Evolutionary conservation across 2,113 vertebrate genomes (phyloP), one percentile per base, ranked within the genome.

Genomic region (Passer domesticus): DNA sequence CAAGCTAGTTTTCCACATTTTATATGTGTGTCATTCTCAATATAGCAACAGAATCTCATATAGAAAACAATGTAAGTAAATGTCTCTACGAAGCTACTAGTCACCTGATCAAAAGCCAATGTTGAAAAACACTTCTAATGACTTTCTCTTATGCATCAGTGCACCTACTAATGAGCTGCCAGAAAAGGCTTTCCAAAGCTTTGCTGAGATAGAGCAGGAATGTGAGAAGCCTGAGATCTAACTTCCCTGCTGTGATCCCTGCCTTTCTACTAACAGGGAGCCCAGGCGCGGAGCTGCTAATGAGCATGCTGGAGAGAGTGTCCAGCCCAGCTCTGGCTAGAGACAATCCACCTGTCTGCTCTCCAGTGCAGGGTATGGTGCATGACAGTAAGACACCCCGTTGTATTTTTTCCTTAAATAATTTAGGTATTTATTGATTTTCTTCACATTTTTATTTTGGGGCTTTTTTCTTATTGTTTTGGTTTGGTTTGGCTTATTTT

Each of bases 111-210:
- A 99, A 99, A 99, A 99, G 98, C 96, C 97, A 98, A 96, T 98
- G 98, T 98, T 98, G 98, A 98, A 99, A 99, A 98, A 98, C 98
- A 98, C 98, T 99, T 98, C 99, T 99, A 99, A 99, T 99, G 99
- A 99, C 99, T 99, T 99, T 99, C 99, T 99, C 99, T 99, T 99
- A 99, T 99, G 99, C 99, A 99, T 99, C 99, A 99, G 98, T 99
- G 99, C 98, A 98, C 98, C 98, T 99, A 99, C 99, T 99, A 99
- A 99, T 99, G 99, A 99, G 99, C 99, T 99, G 99, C 99, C 99
- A 99, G 99, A 98, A 99, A 98, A 99, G 98, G 98, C 98, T 99
- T 99, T 99, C 98, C 98, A 98, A 99, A 98, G 98, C 98, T 97
- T 98, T 98, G 98, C 98, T 98, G 98, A 99, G 98, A 98, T 98